These are phyloP conservation scores for Oryctes rhinoceros DNA, from an alignment of 1,140 invertebrate species.

Conservation along the genomic window DNA sequence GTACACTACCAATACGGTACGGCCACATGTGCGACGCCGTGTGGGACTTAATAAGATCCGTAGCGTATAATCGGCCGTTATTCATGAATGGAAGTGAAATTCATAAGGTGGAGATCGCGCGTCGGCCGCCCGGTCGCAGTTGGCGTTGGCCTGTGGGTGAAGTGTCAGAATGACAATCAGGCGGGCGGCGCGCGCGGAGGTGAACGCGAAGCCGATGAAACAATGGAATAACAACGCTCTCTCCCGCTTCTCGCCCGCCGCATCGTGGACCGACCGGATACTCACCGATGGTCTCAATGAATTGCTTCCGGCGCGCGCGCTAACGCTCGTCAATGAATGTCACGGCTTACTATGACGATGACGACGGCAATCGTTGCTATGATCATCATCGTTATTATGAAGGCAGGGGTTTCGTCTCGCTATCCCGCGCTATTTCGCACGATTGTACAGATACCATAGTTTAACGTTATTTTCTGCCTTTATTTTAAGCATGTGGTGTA, in stretches of 20 bases:
- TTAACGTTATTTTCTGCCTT: too few relatives aligned
- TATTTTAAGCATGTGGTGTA: too few relatives aligned
- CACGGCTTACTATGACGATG: conserved; percentile 28
- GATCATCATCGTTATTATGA: conserved; percentile 6
- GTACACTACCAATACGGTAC: background rate
- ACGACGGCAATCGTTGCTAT: background rate
- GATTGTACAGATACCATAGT: too few relatives aligned
- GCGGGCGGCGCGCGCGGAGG: conserved; percentile 13
- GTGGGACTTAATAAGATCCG: conserved; percentile 21
- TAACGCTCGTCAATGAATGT: conserved; percentile 28
- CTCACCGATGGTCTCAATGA: conserved; percentile 31
- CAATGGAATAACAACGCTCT: conserved; percentile 27
- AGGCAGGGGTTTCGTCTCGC: background rate
- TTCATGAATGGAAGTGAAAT: conserved; percentile 34
- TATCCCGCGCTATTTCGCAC: background rate
- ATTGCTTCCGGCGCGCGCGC: conserved; percentile 33
- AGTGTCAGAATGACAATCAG: conserved; percentile 34
- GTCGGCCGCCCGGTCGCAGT: background rate
- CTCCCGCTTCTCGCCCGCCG: background rate
- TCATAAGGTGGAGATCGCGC: conserved; percentile 10
- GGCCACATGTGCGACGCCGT: background rate
- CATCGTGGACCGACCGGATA: conserved; percentile 23
- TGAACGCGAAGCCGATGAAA: background rate
- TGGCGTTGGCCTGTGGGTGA: background rate
- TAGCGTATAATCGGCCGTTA: conserved; percentile 8